These are phyloP conservation scores for Bimastos eiseni DNA, from an alignment of 2,888 invertebrate species.

Conservation along the genomic window DNA sequence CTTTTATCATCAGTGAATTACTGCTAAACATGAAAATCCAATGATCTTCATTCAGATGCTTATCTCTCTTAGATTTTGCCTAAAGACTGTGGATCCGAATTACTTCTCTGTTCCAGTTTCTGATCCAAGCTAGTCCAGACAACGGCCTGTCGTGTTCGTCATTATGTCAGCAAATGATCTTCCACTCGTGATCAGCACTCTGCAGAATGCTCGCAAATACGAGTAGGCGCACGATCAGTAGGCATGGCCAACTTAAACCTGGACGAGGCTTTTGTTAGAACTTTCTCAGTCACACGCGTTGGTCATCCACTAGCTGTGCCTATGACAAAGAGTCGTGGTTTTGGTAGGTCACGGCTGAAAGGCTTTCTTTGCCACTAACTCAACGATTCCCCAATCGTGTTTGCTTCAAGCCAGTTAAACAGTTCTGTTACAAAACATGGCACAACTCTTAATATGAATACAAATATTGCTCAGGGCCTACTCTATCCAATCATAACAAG, in stretches of 20 bases:
- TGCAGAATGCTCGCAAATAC: neutral
- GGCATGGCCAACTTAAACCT: neutral
- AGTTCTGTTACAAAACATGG: neutral
- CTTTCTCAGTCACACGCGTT: slow-evolving; percentile 2
- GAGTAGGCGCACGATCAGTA: neutral
- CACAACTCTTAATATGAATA: neutral
- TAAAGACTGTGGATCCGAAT: neutral
- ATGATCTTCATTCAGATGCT: neutral
- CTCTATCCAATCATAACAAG: neutral
- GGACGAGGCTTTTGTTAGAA: neutral
- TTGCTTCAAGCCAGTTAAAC: neutral
- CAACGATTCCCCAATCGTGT: slow-evolving; percentile 13
- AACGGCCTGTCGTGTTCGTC: neutral
- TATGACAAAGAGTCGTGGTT: neutral
- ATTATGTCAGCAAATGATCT: neutral
- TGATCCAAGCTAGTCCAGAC: too few relatives aligned
- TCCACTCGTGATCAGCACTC: neutral
- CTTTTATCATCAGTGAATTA: too few relatives aligned
- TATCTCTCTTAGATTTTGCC: neutral
- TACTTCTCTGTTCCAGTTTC: too few relatives aligned
- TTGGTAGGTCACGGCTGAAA: slow-evolving; percentile 1
- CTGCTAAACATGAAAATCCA: neutral
- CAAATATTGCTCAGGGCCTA: neutral
- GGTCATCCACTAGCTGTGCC: neutral
- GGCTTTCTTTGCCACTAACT: neutral